A percentile compares a stretch with the other conserved stretches of the same genome.
These are phyloP conservation scores for Conus betulinus DNA, from an alignment of 1,140 invertebrate genomes.

Conservation along the genomic window DNA sequence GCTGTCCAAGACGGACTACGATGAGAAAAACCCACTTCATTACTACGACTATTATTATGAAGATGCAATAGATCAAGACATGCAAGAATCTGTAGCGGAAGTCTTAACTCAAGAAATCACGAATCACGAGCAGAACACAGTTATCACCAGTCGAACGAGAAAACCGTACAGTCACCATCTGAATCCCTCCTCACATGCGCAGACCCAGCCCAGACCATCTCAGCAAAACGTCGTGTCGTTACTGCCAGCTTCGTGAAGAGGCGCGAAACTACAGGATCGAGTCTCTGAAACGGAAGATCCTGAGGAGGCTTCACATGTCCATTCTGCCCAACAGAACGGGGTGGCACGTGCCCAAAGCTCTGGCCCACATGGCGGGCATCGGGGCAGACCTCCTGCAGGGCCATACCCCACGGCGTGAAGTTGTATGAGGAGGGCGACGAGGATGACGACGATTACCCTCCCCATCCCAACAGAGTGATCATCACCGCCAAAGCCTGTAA, in stretches of 20 bases:
- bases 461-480: neutral
- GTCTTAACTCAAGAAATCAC: too few relatives aligned
- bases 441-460: neutral
- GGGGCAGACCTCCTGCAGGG: neutral
- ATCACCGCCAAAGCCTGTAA: neutral
- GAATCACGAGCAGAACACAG: neutral
- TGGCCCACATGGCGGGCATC: neutral
- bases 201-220: neutral
- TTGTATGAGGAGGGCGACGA: neutral
- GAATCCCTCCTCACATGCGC: neutral
- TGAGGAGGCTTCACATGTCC: neutral
- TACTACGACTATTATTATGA: neutral
- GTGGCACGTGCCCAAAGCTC: constrained; percentile 16
- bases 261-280: neutral
- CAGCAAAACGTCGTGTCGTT: neutral
- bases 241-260: neutral
- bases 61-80: neutral
- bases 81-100: neutral
- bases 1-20: neutral
- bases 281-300: neutral
- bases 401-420: neutral
- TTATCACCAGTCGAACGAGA: neutral
- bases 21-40: neutral
- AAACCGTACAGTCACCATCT: too few relatives aligned
- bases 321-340: constrained; percentile 17